Conservation (phyloP, 2,888 invertebrate genomes). For the Griposia aprilina region DNA sequence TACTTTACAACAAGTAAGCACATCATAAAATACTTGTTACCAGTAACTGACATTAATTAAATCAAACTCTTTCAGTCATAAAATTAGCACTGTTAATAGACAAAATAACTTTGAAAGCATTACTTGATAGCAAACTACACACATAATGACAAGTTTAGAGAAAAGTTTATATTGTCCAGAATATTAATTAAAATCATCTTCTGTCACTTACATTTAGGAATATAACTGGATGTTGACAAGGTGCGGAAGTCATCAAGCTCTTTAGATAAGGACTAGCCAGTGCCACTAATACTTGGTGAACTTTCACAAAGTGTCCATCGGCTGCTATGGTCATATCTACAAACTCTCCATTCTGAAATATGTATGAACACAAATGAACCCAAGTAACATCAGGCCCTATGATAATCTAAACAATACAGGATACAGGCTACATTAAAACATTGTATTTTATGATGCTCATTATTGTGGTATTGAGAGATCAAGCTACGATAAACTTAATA, state of each 20-base stretch:
- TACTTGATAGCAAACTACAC: not conserved
- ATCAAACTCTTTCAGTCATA: not conserved
- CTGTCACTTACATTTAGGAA: constrained; percentile 85
- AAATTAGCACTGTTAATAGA: not conserved
- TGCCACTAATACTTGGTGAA: constrained; percentile 84
- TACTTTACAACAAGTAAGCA: not conserved
- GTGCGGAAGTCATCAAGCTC: constrained; percentile 84
- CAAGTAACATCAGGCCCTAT: not conserved
- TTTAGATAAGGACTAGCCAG: constrained; percentile 87
- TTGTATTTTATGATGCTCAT: not conserved
- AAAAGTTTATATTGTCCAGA: not conserved
- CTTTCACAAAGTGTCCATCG: constrained; percentile 87
- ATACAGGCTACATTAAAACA: not conserved
- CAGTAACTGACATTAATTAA: not conserved
- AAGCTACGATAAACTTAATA: not conserved
- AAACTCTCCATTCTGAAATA: constrained; percentile 86
- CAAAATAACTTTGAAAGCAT: not conserved
- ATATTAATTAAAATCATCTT: not conserved
- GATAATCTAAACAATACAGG: not conserved
- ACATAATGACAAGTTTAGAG: not conserved
- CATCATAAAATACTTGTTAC: not conserved
- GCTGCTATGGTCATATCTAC: constrained; percentile 88
- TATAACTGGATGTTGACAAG: constrained; percentile 87
- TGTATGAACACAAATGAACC: not conserved
- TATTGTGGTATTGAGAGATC: not conserved